A percentile compares a stretch with the other conserved stretches of the same genome.
Evolutionary conservation across 2,888 invertebrate species (phyloP).

Genomic region (Melipona beecheii): DNA sequence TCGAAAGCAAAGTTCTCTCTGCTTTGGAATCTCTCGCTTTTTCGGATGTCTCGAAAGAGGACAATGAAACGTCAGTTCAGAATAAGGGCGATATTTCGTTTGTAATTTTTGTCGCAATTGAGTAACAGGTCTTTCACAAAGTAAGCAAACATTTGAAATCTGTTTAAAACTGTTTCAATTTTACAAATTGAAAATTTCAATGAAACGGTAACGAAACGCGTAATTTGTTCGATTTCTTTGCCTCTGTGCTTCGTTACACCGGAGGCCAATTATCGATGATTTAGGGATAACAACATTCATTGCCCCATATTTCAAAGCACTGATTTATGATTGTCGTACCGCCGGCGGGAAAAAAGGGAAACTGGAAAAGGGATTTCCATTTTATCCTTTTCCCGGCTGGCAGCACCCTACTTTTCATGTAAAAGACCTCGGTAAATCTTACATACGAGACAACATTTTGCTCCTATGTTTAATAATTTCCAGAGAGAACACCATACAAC

Average conservation of each 20-base stretch:
- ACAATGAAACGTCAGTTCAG: neutral
- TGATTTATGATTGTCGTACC: neutral
- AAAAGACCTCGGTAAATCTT: conserved; percentile 12
- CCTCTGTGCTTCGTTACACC: neutral
- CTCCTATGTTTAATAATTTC: conserved; percentile 11
- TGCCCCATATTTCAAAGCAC: neutral
- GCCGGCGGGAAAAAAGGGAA: neutral
- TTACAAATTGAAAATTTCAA: neutral
- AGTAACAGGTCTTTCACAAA: no score
- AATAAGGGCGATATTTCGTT: no score
- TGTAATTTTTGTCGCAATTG: no score
- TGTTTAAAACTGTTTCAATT: neutral
- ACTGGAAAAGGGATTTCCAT: neutral
- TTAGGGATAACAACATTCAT: neutral
- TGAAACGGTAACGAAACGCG: neutral
- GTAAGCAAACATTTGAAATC: no score
- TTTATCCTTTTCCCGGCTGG: neutral
- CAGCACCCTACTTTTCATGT: conserved; percentile 9
- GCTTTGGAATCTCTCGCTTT: neutral
- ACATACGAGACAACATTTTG: conserved; percentile 5
- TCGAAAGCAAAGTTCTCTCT: neutral
- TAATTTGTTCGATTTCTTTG: neutral
- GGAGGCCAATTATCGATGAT: neutral
- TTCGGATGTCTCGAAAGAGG: neutral
- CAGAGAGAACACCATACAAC: conserved; percentile 1